phyloP scores from a whole-genome alignment of 2,797 vertebrate genomes.

The Chlorospingus semifuscus region DNA sequence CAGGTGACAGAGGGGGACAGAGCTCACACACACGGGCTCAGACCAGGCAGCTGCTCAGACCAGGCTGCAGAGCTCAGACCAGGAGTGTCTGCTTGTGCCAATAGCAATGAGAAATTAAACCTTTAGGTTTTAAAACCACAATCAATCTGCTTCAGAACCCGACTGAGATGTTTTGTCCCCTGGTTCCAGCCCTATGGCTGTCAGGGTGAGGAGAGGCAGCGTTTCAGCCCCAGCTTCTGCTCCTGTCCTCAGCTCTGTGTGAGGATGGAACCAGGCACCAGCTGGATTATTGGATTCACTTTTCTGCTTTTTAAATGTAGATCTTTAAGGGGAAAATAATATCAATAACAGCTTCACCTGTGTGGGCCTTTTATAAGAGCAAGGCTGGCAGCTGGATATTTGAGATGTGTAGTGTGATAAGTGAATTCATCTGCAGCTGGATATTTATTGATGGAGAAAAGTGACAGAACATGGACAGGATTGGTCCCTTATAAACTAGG shows the following conservation, averaged over 20 bases:
- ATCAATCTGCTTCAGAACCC: not conserved
- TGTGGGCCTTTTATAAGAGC: not conserved
- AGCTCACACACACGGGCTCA: not conserved
- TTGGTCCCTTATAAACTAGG: not conserved
- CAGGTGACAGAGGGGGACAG: not conserved
- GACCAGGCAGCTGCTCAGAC: no score
- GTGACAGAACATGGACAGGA: not conserved
- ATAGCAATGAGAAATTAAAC: accelerated
- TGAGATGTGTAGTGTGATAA: not conserved
- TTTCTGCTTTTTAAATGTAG: not conserved
- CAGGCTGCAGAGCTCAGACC: not conserved
- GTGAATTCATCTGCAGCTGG: not conserved
- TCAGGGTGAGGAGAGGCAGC: not conserved
- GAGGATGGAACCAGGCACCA: not conserved
- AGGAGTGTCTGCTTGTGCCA: not conserved
- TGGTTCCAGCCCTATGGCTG: not conserved
- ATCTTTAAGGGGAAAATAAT: not conserved
- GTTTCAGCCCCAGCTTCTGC: not conserved
- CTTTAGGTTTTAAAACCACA: not conserved
- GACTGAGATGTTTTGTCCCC: not conserved
- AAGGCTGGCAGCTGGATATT: not conserved
- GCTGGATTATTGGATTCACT: not conserved
- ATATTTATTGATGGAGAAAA: not conserved
- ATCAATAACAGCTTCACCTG: not conserved
- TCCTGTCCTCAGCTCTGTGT: not conserved